A percentile compares a stretch with the other conserved stretches of the same genome.
Evolutionary conservation across 2,113 vertebrate species (phyloP).

Genomic region (Onychostoma macrolepis): DNA sequence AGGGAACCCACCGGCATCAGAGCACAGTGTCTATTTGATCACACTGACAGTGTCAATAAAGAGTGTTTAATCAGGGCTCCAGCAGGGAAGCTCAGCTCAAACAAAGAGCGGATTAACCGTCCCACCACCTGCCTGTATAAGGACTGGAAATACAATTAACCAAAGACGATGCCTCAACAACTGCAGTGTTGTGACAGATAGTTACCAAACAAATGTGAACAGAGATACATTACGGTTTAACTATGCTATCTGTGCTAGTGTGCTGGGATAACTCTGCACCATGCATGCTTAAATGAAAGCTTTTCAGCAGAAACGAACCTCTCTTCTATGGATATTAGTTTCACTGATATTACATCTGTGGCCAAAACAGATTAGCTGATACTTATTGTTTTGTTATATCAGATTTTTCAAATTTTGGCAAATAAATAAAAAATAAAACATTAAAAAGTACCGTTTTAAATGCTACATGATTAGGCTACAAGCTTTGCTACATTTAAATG

Average conservation of each 20-base stretch:
- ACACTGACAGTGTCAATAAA: slow-evolving; percentile 61
- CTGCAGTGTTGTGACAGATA: slow-evolving; percentile 29
- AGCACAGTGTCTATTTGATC: slow-evolving; percentile 55
- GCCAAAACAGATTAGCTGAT: neutral
- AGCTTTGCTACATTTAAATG: neutral
- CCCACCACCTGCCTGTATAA: slow-evolving; percentile 61
- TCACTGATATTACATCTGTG: neutral
- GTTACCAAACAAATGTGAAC: neutral
- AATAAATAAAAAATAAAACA: neutral
- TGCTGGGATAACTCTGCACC: neutral
- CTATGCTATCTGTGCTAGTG: neutral
- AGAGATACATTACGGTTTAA: neutral
- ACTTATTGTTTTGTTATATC: neutral
- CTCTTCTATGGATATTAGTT: neutral
- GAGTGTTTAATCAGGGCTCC: slow-evolving; percentile 57
- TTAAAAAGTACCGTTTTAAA: neutral
- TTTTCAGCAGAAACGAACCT: neutral
- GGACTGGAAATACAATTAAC: slow-evolving; percentile 59
- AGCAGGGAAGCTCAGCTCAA: slow-evolving; percentile 56
- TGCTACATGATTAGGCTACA: neutral
- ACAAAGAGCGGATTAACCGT: slow-evolving; percentile 68
- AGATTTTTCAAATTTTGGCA: neutral
- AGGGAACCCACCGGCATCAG: slow-evolving; percentile 43
- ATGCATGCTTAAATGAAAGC: neutral
- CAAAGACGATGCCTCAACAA: slow-evolving; percentile 24